A percentile compares a stretch with the other conserved stretches of the same genome.
Evolutionary conservation across 2,113 vertebrate species (phyloP).

Genomic region (Notechis scutatus): DNA sequence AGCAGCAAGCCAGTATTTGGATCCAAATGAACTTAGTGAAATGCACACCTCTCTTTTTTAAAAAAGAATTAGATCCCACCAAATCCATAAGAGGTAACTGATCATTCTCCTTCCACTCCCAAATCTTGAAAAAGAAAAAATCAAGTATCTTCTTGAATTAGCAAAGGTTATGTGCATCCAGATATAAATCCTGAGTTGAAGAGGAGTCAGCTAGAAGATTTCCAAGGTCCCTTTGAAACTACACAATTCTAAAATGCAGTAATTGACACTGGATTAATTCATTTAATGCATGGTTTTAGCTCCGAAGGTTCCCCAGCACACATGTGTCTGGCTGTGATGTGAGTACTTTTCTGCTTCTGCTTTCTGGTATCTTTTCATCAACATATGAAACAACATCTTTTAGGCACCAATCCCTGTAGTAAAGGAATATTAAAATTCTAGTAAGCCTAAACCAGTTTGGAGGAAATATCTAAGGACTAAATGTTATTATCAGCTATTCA

Average conservation of each 20-base stretch:
- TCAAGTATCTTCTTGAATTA: not conserved
- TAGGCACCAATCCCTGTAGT: not conserved
- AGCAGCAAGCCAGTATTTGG: not conserved
- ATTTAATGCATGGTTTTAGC: not conserved
- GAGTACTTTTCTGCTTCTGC: not conserved
- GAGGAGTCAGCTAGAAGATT: not conserved
- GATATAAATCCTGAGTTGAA: not conserved
- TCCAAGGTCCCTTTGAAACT: not conserved
- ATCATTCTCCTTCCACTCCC: not conserved
- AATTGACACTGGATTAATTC: not conserved
- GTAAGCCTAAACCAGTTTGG: not conserved
- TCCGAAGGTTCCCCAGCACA: not conserved
- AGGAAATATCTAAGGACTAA: not conserved
- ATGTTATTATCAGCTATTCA: not conserved
- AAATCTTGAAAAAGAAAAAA: not conserved
- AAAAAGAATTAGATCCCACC: not conserved
- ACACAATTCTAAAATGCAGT: not conserved
- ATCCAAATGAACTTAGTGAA: not conserved
- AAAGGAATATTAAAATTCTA: not conserved
- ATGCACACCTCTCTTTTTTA: not conserved
- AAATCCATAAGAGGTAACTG: not conserved
- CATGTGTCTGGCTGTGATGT: not conserved
- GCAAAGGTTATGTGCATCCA: not conserved
- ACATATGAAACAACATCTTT: fast-evolving
- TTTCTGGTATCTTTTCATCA: not conserved